Conservation (phyloP, 2,113 vertebrate species). For the Laticauda laticaudata region DNA sequence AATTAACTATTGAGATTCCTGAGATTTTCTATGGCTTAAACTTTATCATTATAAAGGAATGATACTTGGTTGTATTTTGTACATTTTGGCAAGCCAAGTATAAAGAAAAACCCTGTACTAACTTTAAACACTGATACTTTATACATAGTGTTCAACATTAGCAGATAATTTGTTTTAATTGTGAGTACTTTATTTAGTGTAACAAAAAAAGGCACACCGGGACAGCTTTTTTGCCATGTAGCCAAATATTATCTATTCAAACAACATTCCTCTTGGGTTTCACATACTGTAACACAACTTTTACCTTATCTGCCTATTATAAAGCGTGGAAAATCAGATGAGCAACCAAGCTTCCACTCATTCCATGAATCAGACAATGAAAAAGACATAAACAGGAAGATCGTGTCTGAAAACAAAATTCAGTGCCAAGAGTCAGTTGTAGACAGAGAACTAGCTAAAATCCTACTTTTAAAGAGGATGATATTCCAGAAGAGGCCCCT, state of each 20-base stretch:
- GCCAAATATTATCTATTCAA: background rate
- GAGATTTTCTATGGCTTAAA: constrained; percentile 54
- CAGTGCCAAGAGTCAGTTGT: background rate
- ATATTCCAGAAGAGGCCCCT: background rate
- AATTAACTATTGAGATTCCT: constrained; percentile 71
- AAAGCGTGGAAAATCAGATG: background rate
- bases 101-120: background rate
- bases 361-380: background rate
- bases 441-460: background rate
- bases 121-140: background rate
- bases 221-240: background rate
- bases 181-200: background rate
- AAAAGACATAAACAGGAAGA: background rate
- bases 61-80: constrained; percentile 43
- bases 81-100: constrained; percentile 40
- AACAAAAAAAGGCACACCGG: background rate
- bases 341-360: background rate
- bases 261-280: background rate
- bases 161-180: background rate
- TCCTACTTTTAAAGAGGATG: background rate
- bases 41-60: constrained; percentile 51
- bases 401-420: background rate
- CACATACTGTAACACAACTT: background rate
- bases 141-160: background rate
- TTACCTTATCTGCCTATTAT: background rate